phyloP scores from a whole-genome alignment of 2,797 vertebrate species.

The Acanthis flammea region DNA sequence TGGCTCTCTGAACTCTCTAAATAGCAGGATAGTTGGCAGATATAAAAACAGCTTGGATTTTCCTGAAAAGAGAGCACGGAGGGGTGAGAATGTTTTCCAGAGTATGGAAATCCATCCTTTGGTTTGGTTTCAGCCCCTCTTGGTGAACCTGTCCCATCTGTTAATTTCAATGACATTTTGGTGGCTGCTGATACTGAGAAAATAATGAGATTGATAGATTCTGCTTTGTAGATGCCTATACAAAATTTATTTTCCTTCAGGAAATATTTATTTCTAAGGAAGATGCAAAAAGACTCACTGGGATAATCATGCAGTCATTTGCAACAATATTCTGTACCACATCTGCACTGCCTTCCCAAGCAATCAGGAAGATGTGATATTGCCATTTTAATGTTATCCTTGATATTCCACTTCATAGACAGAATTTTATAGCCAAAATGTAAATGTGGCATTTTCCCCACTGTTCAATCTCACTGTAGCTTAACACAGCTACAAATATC shows the following conservation, averaged over 20 bases:
- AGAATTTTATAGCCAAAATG: neutral
- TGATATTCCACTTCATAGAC: neutral
- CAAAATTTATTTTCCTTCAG: neutral
- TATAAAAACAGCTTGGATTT: neutral
- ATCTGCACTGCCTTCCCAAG: neutral
- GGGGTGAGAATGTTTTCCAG: neutral
- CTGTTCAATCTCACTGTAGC: neutral
- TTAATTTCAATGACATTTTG: neutral
- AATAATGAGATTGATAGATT: neutral
- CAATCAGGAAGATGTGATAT: neutral
- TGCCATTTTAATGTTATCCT: neutral
- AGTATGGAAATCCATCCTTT: neutral
- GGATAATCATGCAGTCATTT: neutral
- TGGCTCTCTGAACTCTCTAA: neutral
- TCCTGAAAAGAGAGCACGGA: neutral
- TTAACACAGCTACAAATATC: neutral
- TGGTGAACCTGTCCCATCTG: neutral
- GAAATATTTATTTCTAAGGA: neutral
- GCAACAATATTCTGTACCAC: neutral
- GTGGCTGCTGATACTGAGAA: neutral
- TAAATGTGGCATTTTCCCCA: neutral
- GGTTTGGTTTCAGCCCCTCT: neutral
- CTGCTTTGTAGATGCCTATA: neutral
- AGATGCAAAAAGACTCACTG: neutral
- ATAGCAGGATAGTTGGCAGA: neutral